Base-by-base conservation (phyloP, 2,888 invertebrate species). In the Yponomeuta cagnagella region DNA sequence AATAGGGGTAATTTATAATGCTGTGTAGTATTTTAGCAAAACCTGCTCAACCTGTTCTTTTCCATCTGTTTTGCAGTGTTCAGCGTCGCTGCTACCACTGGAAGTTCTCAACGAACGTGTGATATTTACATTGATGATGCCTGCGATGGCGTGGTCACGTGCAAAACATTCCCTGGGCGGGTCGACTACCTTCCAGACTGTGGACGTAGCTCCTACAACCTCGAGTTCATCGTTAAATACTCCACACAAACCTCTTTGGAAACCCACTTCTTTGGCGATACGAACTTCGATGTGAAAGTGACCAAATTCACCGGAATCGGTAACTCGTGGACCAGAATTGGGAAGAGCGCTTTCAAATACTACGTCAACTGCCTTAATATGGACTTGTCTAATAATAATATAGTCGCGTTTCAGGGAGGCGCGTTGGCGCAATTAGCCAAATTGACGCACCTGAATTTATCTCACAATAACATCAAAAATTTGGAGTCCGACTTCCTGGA, bases 241-340 rank as follows among this genome's bases (percentile, higher is more conserved):
- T 83, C 88, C 0, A 70, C n/a, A 0, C 9, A 72, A 1, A 74
- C 76, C 0, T 73, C 72, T 0, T 74, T 90, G 0, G 80, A 79
- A 0, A 72, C 80, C 0, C 79, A 80, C 0, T 88, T 84, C 75
- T 91, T 91, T 68, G 81, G 85, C 2, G 72, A 86, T 4, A 91
- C 90, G 0, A 90, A 90, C 73, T 91, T 90, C 31, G 90, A 90
- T 72, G 76, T 79, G 1, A 78, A 84, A 72, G 88, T 91, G n/a
- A 80, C 83, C 63, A 75, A 72, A 70, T 78, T 91, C 10, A 77
- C 73, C 72, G 85, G 80, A 0, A 30, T 70, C 2, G 71, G 74
- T 43, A 89, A 87, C 72, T 71, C 70, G 2, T 90, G 89, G 89
- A 68, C 31, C 0, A 73, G 70, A 1, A 78, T 91, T 30, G 80